phyloP scores from a whole-genome alignment of 2,888 invertebrate species.

The Spodoptera picta region DNA sequence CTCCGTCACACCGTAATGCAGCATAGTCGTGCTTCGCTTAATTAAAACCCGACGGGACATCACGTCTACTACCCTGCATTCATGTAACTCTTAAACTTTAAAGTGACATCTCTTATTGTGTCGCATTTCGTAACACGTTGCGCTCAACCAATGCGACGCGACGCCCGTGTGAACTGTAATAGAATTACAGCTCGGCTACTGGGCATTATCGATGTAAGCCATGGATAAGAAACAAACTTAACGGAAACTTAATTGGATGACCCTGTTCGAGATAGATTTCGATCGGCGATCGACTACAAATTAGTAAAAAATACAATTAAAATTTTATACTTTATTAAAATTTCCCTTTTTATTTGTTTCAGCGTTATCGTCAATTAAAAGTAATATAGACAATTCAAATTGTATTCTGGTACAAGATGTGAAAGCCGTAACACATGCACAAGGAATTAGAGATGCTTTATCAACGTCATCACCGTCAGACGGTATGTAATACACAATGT shows the following conservation, averaged over 20 bases:
- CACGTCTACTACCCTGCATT: constrained; percentile 76
- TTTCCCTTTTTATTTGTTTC: constrained; percentile 80
- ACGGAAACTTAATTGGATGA: constrained; percentile 78
- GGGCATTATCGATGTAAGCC: constrained; percentile 74
- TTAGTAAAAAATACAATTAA: constrained; percentile 42
- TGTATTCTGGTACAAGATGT: constrained; percentile 97
- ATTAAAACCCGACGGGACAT: constrained; percentile 85
- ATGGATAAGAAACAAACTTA: constrained; percentile 75
- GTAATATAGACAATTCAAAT: constrained; percentile 95
- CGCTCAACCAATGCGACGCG: constrained; percentile 50
- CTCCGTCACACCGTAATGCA: constrained; percentile 84
- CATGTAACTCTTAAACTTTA: constrained; percentile 70
- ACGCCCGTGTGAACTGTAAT: constrained; percentile 74
- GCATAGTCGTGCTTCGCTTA: constrained; percentile 80
- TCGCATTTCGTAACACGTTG: constrained; percentile 72
- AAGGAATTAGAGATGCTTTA: constrained; percentile 93
- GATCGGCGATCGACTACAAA: constrained; percentile 61
- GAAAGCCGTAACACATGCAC: constrained; percentile 95
- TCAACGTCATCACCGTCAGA: constrained; percentile 86
- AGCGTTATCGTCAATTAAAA: constrained; percentile 97
- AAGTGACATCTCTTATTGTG: constrained; percentile 79
- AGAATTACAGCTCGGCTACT: constrained; percentile 78
- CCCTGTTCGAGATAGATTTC: constrained; percentile 70
- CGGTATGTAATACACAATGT: constrained; percentile 65
- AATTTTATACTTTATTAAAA: constrained; percentile 27